Conservation (phyloP, 2,113 vertebrate genomes). For the Rattus norvegicus region DNA sequence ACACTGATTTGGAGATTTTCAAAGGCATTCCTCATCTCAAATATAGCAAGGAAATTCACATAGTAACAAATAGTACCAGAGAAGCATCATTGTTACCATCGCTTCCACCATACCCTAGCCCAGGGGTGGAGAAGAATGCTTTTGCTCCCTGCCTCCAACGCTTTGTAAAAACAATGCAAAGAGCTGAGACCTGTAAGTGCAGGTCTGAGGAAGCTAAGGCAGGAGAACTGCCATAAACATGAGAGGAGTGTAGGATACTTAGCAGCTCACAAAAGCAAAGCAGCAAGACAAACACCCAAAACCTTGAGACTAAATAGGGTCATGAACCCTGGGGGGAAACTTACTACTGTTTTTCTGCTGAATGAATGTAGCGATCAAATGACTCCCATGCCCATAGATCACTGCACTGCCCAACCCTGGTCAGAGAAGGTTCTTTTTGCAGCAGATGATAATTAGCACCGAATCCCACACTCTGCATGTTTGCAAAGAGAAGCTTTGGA, state of each 20-base stretch:
- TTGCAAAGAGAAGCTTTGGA: not conserved
- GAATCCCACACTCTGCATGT: not conserved
- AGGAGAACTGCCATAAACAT: not conserved
- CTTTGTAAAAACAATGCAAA: not conserved
- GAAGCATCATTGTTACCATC: not conserved
- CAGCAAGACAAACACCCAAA: not conserved
- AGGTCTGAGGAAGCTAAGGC: not conserved
- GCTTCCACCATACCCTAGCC: not conserved
- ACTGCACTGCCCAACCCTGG: not conserved
- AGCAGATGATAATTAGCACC: not conserved
- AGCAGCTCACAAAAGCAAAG: not conserved
- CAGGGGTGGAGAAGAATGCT: not conserved
- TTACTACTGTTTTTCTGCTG: not conserved
- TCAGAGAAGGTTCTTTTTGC: not conserved
- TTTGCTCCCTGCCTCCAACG: not conserved
- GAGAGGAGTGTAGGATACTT: no score
- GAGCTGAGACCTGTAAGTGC: not conserved
- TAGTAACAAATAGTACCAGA: not conserved
- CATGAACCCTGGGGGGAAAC: not conserved
- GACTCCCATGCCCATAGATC: no score
- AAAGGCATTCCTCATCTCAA: not conserved
- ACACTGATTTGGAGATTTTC: not conserved
- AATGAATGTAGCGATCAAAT: not conserved
- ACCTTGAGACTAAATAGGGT: not conserved
- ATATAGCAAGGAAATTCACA: not conserved